Evolutionary conservation across 2,797 vertebrate genomes (phyloP), one percentile per base, ranked within the genome.

Genomic region (Furcifer pardalis): DNA sequence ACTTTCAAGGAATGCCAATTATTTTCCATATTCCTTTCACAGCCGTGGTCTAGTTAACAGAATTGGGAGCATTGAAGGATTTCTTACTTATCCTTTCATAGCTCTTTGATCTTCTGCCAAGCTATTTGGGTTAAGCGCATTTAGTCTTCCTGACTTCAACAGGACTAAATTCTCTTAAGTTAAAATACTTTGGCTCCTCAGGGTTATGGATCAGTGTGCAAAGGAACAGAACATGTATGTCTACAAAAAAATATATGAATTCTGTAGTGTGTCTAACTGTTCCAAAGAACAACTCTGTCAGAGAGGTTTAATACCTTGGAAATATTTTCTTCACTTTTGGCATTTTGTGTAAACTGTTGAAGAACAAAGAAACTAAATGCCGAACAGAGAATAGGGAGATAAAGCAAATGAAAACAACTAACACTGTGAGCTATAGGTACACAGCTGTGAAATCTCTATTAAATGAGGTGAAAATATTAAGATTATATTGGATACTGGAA

Each of bases 391-490:
- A 83, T 74, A 73, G 15, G 81, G 32, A 60, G 46, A 2, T 7
- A 37, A 37, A n/a, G 9, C 0, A 59, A 8, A 32, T 30, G 19
- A 17, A 19, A 66, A 42, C 8, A 75, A 76, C 80, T 80, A 84
- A 75, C 0, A 7, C 19, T 8, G 5, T 2, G 37, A 83, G 10
- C 0, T 66, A 3, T 40, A 82, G 21, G 1, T 7, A 32, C 62
- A 84, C 81, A 84, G 9, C 21, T 86, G 3, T 60, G 32, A 84
- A 46, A 4, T 73, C 10, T 4, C 3, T 62, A 81, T 71, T 78
- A 78, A 77, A 78, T 84, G 21, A 60, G 12, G 40, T 74, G 75
- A 83, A 89, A 46, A 69, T 72, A 74, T 81, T 12, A 7, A 69
- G 62, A 40, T 35, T 1, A 60, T 86, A 77, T 1, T 79, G 74